Percentiles rank a stretch among this genome's conserved stretches.
These are phyloP conservation scores for Gymnoscelis rufifasciata DNA, from an alignment of 2,888 invertebrate genomes.

Conservation along the genomic window DNA sequence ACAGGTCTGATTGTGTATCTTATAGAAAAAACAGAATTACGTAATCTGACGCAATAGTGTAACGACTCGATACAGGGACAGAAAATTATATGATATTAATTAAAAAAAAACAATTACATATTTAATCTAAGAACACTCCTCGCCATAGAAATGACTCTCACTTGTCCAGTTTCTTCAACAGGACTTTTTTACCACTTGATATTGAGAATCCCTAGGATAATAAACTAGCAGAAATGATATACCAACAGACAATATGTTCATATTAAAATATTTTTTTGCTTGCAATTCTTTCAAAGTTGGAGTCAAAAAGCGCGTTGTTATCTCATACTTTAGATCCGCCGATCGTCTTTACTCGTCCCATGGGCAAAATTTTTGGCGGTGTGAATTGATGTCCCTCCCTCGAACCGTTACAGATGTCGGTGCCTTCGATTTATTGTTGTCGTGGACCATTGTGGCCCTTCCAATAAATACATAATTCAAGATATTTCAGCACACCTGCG, in stretches of 20 bases:
- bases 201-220: constrained; percentile 4
- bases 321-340: constrained; percentile 7
- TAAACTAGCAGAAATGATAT: constrained; percentile 1
- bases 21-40: too few species aligned
- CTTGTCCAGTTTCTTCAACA: constrained; percentile 4
- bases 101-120: too few species aligned
- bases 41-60: too few species aligned
- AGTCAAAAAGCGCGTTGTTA: not conserved
- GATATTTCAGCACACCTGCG: constrained; percentile 17
- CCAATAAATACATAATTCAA: constrained; percentile 29
- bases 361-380: constrained; percentile 35
- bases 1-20: too few species aligned
- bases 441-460: constrained; percentile 27
- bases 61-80: too few species aligned
- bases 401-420: constrained; percentile 33
- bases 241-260: constrained; percentile 2
- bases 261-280: constrained; percentile 7
- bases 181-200: constrained; percentile 20
- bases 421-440: constrained; percentile 40
- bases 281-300: not conserved
- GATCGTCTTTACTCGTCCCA: constrained; percentile 35
- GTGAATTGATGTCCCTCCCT: constrained; percentile 34
- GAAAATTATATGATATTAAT: too few species aligned
- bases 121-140: too few species aligned
- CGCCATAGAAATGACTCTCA: too few species aligned